Evolutionary conservation across 2,797 vertebrate species (phyloP), one percentile per base, ranked within the genome.

Genomic region (Merluccius polli): DNA sequence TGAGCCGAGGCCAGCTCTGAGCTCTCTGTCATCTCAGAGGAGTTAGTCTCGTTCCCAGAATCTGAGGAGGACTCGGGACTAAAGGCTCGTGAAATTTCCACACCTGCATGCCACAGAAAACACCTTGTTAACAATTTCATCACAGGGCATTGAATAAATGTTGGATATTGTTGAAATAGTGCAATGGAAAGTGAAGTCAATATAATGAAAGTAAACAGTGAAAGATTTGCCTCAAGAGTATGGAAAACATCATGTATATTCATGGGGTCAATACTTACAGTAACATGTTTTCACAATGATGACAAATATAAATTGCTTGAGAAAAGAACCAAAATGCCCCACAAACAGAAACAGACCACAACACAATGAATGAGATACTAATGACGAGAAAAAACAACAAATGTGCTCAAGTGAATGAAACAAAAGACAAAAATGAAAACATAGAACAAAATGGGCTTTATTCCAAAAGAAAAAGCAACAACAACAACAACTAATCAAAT

Each of bases 1-100:
- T 98, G 98, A 79, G 97, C 97, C 0, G 94, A 89, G 1, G 96
- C 95, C 92, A 98, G 89, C 93, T 99, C 98, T 24, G 97, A 99
- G 89, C 94, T 98, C 93, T 99, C 98, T 18, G 97, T 99, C 97
- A 99, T 99, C 95, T 99, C 98, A 18, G 98, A 99, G 75, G 98
- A 99, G 92, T 99, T 99, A 81, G 97, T 99, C 91, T 99, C 98
- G 86, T 99, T 99, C 89, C 97, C 97, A 85, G 98, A 99, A 95
- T 99, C 98, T 74, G 98, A 99, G 35, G 95, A 96, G 76, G 97
- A 99, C 89, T 98, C 98, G 0, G 97, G 98, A 87, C 98, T 99
- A 95, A 98, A 99, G 76, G 97, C 96, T 92, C 97, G 94, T 87
- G 97, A 95, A 93, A 99, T 97, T 94, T 96, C 95, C 94, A 99